Base-by-base conservation (phyloP, 2,888 invertebrate species). In the Scaptomyza polygonia region DNA sequence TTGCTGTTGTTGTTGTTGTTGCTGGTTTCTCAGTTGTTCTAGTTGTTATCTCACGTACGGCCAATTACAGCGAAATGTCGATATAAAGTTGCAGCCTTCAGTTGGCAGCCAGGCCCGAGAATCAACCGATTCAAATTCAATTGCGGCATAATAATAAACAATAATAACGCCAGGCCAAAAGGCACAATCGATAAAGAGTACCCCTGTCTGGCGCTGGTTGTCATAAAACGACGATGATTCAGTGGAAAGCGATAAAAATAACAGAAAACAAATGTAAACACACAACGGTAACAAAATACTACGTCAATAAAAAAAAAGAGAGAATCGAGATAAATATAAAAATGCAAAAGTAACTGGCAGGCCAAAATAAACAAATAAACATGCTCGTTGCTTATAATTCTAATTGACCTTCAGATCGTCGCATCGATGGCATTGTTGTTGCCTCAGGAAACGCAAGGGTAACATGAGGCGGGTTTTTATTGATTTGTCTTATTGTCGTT, bases 111-210 rank as follows among this genome's bases (percentile, higher is more conserved):
- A 64, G 56, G 21, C 53, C 53, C 53, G 42, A 44, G 53, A 64
- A 63, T 85, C 79, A 87, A 83, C 88, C 78, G 78, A 87, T 76
- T 76, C 63, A 70, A 87, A 76, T 81, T 83, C 79, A 81, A 85
- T 87, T 83, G 71, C 55, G 71, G 66, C 72, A 76, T 65, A 79
- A 73, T 82, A 83, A 83, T 82, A 83, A 83, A 87, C 76, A 87
- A 87, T 79, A 87, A 76, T 78, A 81, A 78, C 67, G 62, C 67
- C 54, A 61, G 63, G 58, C 44, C 67, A 76, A 16, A 16, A 66
- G 69, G 76, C 63, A 67, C 55, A 54, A 43, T 66, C 45, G 29
- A 16, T 9, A n/a, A 32, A 32, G 8, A 47, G 16, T 12, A 8
- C 3, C 14, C 12, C 36, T 36, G 16, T 9, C 39, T 39, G 62